These are phyloP conservation scores for Oryzias celebensis DNA, from an alignment of 2,113 vertebrate genomes.

Conservation along the genomic window DNA sequence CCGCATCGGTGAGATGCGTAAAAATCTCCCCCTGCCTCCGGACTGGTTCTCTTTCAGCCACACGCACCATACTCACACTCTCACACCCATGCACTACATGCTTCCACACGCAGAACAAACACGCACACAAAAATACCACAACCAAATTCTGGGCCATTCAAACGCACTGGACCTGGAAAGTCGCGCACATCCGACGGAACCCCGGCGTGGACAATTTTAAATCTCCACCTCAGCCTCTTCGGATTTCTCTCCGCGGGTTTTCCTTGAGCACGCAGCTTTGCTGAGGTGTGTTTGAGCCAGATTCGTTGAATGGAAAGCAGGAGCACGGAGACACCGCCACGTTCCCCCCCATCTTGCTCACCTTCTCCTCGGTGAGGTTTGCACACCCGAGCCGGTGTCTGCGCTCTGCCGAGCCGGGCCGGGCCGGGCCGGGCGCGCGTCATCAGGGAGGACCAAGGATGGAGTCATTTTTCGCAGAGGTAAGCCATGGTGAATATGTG, in stretches of 20 bases:
- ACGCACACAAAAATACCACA: neutral
- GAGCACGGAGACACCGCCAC: slow-evolving; percentile 33
- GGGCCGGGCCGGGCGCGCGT: slow-evolving; percentile 58
- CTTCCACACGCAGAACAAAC: neutral
- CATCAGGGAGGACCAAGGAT: slow-evolving; percentile 70
- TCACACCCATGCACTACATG: slow-evolving; percentile 3
- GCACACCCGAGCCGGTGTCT: slow-evolving; percentile 48
- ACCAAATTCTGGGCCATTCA: slow-evolving; percentile 7
- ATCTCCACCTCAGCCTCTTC: slow-evolving; percentile 23
- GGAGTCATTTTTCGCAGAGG: slow-evolving; percentile 79
- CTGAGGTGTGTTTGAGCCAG: slow-evolving; percentile 27
- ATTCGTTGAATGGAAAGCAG: slow-evolving; percentile 71
- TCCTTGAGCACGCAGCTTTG: slow-evolving; percentile 38
- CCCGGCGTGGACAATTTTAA: slow-evolving; percentile 52
- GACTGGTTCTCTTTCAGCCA: slow-evolving; percentile 2
- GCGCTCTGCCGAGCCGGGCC: slow-evolving; percentile 49
- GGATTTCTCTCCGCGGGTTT: slow-evolving; percentile 38
- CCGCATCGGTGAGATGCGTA: too few species aligned
- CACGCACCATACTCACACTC: slow-evolving; percentile 5
- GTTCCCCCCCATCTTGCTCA: slow-evolving; percentile 27
- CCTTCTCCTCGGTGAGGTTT: slow-evolving; percentile 38
- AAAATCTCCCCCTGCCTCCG: slow-evolving; percentile 10
- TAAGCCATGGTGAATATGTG: slow-evolving; percentile 51
- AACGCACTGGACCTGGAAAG: slow-evolving; percentile 30
- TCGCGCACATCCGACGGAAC: slow-evolving; percentile 34